These are phyloP conservation scores for Pachydiplax longipennis DNA, from an alignment of 2,888 invertebrate species.

Conservation along the genomic window DNA sequence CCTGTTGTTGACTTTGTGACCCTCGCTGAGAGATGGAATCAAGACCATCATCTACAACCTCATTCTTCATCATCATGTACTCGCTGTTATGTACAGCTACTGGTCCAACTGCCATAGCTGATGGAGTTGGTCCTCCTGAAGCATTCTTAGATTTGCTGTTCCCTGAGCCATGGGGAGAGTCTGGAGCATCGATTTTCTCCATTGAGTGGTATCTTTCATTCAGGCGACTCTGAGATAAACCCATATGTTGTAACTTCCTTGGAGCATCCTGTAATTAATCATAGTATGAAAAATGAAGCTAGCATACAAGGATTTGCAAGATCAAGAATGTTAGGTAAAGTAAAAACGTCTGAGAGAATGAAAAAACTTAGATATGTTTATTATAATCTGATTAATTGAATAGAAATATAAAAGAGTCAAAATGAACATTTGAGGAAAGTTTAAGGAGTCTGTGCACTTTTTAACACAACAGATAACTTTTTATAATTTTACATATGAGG, in stretches of 20 bases:
- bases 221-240: conserved; percentile 82
- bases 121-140: conserved; percentile 50
- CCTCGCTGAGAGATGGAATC: conserved; percentile 57
- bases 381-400: too few relatives aligned
- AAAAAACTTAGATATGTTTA: too few relatives aligned
- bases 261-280: conserved; percentile 59
- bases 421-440: too few relatives aligned
- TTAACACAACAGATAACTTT: too few relatives aligned
- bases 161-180: conserved; percentile 54
- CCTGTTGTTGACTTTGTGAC: conserved; percentile 57
- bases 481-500: too few relatives aligned
- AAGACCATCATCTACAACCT: conserved; percentile 58
- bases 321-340: too few relatives aligned
- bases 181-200: conserved; percentile 64
- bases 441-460: too few relatives aligned
- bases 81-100: conserved; percentile 53
- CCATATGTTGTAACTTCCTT: conserved; percentile 71
- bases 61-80: conserved; percentile 59
- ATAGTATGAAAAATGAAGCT: not conserved
- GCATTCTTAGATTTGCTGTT: conserved; percentile 14
- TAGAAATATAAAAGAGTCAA: too few relatives aligned
- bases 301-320: too few relatives aligned
- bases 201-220: conserved; percentile 91
- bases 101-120: conserved; percentile 30
- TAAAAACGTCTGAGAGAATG: too few relatives aligned